Percentiles rank a stretch among this genome's conserved stretches.
phyloP scores from a whole-genome alignment of 2,113 vertebrate species.

The Periophthalmodon schlosseri region DNA sequence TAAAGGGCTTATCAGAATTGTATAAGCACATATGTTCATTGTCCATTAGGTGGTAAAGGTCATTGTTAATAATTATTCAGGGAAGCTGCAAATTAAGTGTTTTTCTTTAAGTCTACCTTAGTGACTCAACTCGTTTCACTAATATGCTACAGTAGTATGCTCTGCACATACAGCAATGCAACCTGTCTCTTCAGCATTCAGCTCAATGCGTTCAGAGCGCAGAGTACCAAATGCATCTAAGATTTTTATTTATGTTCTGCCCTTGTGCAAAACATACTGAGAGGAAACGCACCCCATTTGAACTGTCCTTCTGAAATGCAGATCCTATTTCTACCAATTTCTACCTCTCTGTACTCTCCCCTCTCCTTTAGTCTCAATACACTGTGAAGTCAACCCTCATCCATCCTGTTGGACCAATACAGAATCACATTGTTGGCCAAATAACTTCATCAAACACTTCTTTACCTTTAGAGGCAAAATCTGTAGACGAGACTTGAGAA shows the following conservation, averaged over 20 bases:
- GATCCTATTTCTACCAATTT: constrained; percentile 21
- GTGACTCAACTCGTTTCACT: not conserved
- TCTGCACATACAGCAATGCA: not conserved
- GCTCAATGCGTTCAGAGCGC: not conserved
- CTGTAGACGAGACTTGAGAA: constrained; percentile 40
- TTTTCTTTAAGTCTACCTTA: not conserved
- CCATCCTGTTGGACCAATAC: constrained; percentile 20
- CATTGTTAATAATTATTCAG: too few species aligned
- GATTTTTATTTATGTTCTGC: constrained; percentile 1
- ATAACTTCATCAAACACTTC: constrained; percentile 53
- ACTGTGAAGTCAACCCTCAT: constrained; percentile 20
- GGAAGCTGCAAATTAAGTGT: not conserved
- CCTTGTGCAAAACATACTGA: not conserved
- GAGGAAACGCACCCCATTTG: not conserved
- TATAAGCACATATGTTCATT: too few species aligned
- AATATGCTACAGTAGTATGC: not conserved
- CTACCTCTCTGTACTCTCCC: constrained; percentile 46
- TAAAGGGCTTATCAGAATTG: too few species aligned
- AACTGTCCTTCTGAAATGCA: constrained; percentile 4
- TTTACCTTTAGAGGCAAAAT: constrained; percentile 37
- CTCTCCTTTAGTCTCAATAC: constrained; percentile 20
- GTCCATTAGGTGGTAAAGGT: too few species aligned
- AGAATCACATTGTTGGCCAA: constrained; percentile 23
- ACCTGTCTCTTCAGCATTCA: constrained; percentile 3
- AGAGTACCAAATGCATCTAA: constrained; percentile 1